Base-by-base conservation (phyloP, 1,140 invertebrate genomes). In the Drosophila nannoptera region DNA sequence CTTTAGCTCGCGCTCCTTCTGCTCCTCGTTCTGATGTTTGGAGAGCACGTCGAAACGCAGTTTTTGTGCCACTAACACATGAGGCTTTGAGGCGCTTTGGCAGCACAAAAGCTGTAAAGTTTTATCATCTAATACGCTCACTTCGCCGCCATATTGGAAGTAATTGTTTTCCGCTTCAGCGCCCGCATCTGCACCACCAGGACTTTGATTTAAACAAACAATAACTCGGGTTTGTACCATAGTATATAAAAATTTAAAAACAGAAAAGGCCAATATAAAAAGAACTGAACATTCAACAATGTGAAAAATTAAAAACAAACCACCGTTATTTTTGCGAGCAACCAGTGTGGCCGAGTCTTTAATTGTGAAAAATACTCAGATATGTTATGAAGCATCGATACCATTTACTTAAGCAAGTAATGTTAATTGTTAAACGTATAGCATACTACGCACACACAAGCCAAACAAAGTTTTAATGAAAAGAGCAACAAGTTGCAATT, bases 401-500 rank as follows among this genome's bases (percentile, higher is more conserved):
- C 22, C 22, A 22, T 2, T 63, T 63, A 38, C 22, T 38, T 36
- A n/a, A 38, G 40, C n/a, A 22, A 31, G 48, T 45, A 29, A 11
- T 60, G 38, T 38, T 53, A 61, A 61, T 29, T 56, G 40, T 14
- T 33, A 32, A 42, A 56, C 40, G 12, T 12, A 46, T 61, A 9
- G 14, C 2, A 12, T 31, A 71, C 59, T 52, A 66, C 56, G 42
- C 33, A 76, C 53, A 76, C 53, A 53, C 40, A 16, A 33, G 35
- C 46, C 32, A 45, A 45, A 58, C 35, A 69, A 59, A 73, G 66
- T 55, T 52, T 59, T 66, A 9, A 52, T 29, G 33, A 56, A 73
- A 73, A 69, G 58, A 73, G 66, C 77, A 77, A 82, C 78, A 82
- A 61, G 77, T 77, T 38, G 55, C 6, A 12, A n/a, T 4, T 54